Evolutionary conservation across 2,797 vertebrate species (phyloP).

Genomic region (Gouania willdenowi): DNA sequence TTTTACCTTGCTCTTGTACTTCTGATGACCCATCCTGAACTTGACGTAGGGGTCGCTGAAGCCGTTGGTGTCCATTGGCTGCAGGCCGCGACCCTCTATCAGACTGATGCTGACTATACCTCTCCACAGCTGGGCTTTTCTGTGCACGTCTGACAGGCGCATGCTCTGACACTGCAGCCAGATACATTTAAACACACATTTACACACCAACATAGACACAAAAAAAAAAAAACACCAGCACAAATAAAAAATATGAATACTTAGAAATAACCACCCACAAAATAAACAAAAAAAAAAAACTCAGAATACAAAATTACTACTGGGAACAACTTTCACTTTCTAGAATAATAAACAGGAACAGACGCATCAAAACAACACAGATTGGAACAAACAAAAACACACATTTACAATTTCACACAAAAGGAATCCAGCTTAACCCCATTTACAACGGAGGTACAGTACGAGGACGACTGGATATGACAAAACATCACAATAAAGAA

Average conservation of each 20-base stretch:
- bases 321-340: conserved; percentile 1
- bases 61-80: conserved; percentile 92
- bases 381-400: too few relatives aligned
- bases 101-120: conserved; percentile 93
- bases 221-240: conserved; percentile 9
- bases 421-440: too few relatives aligned
- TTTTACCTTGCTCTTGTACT: conserved; percentile 97
- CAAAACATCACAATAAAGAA: neutral
- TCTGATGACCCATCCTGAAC: conserved; percentile 92
- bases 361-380: too few relatives aligned
- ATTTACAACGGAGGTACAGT: too few relatives aligned
- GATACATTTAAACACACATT: conserved; percentile 17
- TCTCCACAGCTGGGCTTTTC: conserved; percentile 93
- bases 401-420: too few relatives aligned
- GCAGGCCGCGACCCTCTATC: conserved; percentile 88
- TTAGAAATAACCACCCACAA: neutral
- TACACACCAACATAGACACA: neutral
- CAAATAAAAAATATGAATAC: conserved; percentile 1
- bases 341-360: conserved; percentile 8
- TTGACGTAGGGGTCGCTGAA: conserved; percentile 94
- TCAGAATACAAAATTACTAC: neutral
- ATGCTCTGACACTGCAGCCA: conserved; percentile 87
- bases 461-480: conserved; percentile 8
- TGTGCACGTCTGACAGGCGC: conserved; percentile 88
- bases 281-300: conserved; percentile 4